phyloP scores from a whole-genome alignment of 2,797 vertebrate species.

The Clarias platycephalus region DNA sequence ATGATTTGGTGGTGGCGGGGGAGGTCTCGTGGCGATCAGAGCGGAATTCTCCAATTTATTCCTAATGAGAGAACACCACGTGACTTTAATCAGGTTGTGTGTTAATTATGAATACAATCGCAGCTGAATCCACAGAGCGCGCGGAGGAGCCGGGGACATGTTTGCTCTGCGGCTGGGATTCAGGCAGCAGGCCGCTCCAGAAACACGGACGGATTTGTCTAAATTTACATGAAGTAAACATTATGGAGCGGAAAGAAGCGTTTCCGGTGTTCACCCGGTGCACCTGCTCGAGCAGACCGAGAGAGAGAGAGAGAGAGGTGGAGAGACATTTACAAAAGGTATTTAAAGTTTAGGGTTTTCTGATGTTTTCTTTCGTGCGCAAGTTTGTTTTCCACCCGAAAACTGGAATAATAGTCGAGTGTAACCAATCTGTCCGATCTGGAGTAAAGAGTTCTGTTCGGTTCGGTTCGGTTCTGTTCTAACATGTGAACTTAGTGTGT shows the following conservation, averaged over 20 bases:
- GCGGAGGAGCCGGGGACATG: slow-evolving; percentile 62
- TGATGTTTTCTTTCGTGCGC: too few relatives aligned
- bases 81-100: slow-evolving; percentile 47
- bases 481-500: neutral
- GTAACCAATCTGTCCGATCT: neutral
- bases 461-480: neutral
- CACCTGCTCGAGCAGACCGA: neutral
- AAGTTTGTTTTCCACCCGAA: too few relatives aligned
- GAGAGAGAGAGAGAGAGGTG: neutral
- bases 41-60: neutral
- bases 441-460: neutral
- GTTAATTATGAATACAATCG: slow-evolving; percentile 52
- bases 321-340: neutral
- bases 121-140: slow-evolving; percentile 76
- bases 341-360: neutral
- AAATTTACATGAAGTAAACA: neutral
- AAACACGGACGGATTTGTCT: neutral
- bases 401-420: neutral
- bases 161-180: slow-evolving; percentile 64
- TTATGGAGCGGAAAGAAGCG: neutral
- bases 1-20: neutral
- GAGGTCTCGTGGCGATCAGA: neutral
- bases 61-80: slow-evolving; percentile 5
- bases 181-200: neutral
- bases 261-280: neutral